These are phyloP conservation scores for Anastrepha ludens DNA, from an alignment of 1,140 invertebrate species.

Conservation along the genomic window DNA sequence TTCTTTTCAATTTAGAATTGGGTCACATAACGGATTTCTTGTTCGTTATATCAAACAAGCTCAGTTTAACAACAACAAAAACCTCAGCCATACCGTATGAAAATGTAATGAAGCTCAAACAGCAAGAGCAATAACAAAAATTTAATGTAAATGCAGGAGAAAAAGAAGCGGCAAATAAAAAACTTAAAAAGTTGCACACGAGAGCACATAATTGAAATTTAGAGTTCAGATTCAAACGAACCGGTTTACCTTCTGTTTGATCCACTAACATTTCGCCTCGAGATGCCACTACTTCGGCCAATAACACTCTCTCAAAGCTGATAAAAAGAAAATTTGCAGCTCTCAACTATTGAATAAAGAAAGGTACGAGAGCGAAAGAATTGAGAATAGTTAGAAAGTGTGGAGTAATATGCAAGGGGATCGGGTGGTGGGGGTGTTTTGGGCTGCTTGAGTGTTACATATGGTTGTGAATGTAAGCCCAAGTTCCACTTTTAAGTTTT, in stretches of 20 bases:
- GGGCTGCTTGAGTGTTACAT: neutral
- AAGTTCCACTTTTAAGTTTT: neutral
- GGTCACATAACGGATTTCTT: conserved; percentile 55
- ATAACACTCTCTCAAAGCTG: neutral
- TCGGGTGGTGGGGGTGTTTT: neutral
- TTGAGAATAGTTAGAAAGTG: conserved; percentile 28
- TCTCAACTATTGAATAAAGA: neutral
- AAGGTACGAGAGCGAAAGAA: conserved; percentile 32
- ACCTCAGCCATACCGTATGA: neutral
- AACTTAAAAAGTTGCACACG: neutral
- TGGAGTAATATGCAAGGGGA: neutral
- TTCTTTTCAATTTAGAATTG: conserved; percentile 55
- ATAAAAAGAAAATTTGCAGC: neutral
- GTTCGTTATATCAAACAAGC: conserved; percentile 6
- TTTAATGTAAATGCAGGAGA: neutral
- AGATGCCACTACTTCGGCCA: neutral
- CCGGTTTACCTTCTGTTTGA: conserved; percentile 47
- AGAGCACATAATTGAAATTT: conserved; percentile 14
- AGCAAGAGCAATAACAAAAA: neutral
- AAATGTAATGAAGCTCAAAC: neutral
- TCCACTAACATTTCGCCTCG: neutral
- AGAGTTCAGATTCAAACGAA: conserved; percentile 35
- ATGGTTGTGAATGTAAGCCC: neutral
- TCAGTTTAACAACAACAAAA: neutral
- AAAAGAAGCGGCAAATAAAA: neutral